phyloP scores from a whole-genome alignment of 2,888 invertebrate genomes.

The Eristalis tenax region DNA sequence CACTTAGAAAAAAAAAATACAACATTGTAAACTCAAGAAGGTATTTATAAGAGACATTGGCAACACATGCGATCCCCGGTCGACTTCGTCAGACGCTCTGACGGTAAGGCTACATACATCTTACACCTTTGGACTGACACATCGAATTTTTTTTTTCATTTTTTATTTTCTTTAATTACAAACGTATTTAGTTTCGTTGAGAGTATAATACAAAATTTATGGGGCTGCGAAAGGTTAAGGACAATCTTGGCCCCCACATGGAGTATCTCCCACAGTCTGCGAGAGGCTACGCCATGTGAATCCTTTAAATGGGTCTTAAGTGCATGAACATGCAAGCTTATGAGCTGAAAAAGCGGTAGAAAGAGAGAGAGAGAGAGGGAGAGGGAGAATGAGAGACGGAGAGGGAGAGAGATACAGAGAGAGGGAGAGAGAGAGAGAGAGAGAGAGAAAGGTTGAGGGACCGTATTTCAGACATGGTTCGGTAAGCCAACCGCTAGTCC shows the following conservation, averaged over 20 bases:
- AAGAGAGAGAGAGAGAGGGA: too few relatives aligned
- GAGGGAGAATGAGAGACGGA: too few relatives aligned
- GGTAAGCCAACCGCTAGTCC: neutral
- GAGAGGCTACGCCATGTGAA: conserved; percentile 32
- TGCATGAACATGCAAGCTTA: conserved; percentile 73
- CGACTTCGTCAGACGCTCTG: too few relatives aligned
- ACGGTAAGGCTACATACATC: too few relatives aligned
- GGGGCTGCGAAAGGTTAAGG: conserved; percentile 40
- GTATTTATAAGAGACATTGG: too few relatives aligned
- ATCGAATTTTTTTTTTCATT: conserved; percentile 39
- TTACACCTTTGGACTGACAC: too few relatives aligned
- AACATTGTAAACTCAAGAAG: too few relatives aligned
- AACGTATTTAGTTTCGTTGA: conserved; percentile 59
- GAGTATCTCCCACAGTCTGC: neutral
- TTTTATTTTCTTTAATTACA: conserved; percentile 46
- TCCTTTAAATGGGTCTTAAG: conserved; percentile 22
- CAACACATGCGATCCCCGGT: too few relatives aligned
- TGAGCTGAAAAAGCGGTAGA: conserved; percentile 48
- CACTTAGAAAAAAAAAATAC: too few relatives aligned
- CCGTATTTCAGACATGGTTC: conserved; percentile 61
- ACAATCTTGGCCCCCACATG: conserved; percentile 39
- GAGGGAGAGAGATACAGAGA: too few relatives aligned
- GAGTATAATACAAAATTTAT: conserved; percentile 52
- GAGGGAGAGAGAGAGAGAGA: too few relatives aligned
- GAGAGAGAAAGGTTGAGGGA: too few relatives aligned